Evolutionary conservation across 35 echinoderm and acorn worm species (phyloP), one percentile per base, ranked within the genome.

Genomic region (Holothuria glaberrima): DNA sequence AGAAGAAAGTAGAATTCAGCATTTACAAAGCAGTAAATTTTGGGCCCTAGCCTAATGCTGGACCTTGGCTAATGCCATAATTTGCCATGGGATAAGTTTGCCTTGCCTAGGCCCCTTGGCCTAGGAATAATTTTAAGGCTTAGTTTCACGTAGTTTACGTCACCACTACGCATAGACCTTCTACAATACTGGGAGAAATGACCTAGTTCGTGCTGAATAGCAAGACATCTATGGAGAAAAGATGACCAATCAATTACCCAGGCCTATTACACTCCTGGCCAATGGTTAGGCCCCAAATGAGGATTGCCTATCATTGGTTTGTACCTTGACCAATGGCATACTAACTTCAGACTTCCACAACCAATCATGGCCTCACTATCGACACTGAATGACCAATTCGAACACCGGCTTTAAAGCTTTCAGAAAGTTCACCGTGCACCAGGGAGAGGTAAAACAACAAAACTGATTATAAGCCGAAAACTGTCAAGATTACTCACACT

Each of bases 231-330:
- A n/a, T 33, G 16, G 46, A 44, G 71, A 36, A 20, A 22, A 35
- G n/a, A 44, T 44, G 16, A 18, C 46, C 46, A 44, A 75, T 33
- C 71, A 33, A 75, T 44, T 75, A 20, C 35, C 14, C 46, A 75
- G 71, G 35, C n/a, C 41, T 41, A 16, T 32, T 21, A 75, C 71
- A 75, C 71, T 75, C 46, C 35, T 75, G 33, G 46, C 71, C 71
- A 75, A 75, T 75, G 71, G 71, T 75, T 75, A 75, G 71, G 71
- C 71, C 46, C 33, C 35, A 75, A 36, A 44, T 41, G 46, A 33
- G 33, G 24, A 44, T 75, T 75, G 71, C 71, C 71, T 75, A 75
- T 75, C 71, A 75, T 75, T 75, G 71, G 71, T 75, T 75, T 75
- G 71, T 75, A 44, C 30, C 21, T 75, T 75, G 46, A 75, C 71